Conservation (phyloP, 1,140 invertebrate species). For the Leptopilina boulardi region DNA sequence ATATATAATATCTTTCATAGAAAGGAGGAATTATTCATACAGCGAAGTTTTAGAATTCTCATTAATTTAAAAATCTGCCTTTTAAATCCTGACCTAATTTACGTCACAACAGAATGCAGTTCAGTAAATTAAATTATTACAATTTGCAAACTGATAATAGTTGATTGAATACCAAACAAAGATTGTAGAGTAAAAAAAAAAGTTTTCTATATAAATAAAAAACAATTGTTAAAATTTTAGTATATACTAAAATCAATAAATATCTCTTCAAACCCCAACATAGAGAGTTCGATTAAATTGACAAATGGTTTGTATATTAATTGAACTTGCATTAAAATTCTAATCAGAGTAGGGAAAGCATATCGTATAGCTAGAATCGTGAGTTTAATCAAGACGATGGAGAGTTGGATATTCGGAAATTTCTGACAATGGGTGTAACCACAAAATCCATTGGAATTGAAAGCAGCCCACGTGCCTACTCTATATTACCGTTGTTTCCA, state of each 20-base stretch:
- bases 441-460: constrained; percentile 25
- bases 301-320: background rate
- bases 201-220: background rate
- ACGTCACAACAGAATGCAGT: no score
- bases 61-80: constrained; percentile 3
- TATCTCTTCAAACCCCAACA: background rate
- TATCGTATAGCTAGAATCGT: background rate
- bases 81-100: constrained; percentile 32
- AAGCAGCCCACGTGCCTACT: constrained; percentile 20
- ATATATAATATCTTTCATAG: background rate
- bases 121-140: no score
- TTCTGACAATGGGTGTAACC: constrained; percentile 25
- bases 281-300: constrained; percentile 4
- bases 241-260: no score
- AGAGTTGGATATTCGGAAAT: constrained; percentile 17
- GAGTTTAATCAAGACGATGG: constrained; percentile 26
- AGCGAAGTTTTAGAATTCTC: background rate
- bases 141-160: constrained; percentile 20
- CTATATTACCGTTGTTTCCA: constrained; percentile 19
- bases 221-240: no score
- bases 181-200: background rate
- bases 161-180: background rate
- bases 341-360: background rate
- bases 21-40: background rate
- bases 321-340: constrained; percentile 1